A percentile compares a stretch with the other conserved stretches of the same genome.
Evolutionary conservation across 2,113 vertebrate species (phyloP).

Genomic region (Cinclus mexicanus): DNA sequence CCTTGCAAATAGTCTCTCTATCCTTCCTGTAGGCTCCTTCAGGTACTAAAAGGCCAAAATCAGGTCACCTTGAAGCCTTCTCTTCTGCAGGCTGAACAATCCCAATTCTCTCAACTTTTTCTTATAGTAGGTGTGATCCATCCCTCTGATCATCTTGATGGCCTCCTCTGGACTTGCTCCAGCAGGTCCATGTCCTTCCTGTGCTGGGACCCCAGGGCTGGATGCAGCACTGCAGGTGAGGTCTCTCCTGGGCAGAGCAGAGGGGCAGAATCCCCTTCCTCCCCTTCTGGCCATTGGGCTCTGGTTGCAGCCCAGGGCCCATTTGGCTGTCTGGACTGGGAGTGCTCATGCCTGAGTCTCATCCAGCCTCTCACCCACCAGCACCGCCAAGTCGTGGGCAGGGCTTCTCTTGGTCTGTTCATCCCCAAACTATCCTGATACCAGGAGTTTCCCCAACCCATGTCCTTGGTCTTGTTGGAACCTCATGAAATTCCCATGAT

Average conservation of each 20-base stretch:
- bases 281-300: neutral
- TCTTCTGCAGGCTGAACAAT: neutral
- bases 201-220: too few species aligned
- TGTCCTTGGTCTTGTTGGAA: neutral
- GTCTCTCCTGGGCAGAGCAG: neutral
- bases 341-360: neutral
- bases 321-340: neutral
- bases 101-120: neutral
- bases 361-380: neutral
- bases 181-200: neutral
- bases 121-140: neutral
- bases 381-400: neutral
- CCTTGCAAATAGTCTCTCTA: neutral
- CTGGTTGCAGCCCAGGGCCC: neutral
- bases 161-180: neutral
- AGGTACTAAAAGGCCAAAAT: neutral
- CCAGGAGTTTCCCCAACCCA: rapidly evolving
- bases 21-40: neutral
- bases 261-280: neutral
- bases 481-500: neutral
- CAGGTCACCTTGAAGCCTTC: neutral
- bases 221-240: neutral
- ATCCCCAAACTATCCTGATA: neutral
- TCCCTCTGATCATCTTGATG: neutral
- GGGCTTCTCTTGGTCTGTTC: neutral